These are phyloP conservation scores for Branchellion lobata DNA, from an alignment of 2,888 invertebrate genomes.

Conservation along the genomic window DNA sequence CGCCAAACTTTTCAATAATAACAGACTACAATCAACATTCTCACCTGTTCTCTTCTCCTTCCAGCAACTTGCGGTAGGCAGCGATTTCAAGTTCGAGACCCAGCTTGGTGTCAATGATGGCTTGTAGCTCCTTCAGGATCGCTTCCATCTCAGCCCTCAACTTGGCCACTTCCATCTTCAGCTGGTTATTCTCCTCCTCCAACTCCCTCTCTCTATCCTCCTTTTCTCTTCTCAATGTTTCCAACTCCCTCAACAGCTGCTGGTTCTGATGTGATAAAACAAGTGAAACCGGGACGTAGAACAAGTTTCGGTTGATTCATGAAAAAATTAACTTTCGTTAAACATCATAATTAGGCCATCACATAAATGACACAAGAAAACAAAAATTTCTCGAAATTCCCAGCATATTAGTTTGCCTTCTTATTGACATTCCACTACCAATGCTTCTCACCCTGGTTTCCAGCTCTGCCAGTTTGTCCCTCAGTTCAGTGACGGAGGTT, in stretches of 20 bases:
- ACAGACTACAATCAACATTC: background rate
- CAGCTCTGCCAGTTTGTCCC: slow-evolving; percentile 63
- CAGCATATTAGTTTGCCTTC: too few relatives aligned
- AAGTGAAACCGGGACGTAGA: background rate
- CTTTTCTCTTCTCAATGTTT: slow-evolving; percentile 30
- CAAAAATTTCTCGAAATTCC: too few relatives aligned
- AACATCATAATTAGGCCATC: too few relatives aligned
- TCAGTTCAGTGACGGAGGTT: slow-evolving; percentile 62
- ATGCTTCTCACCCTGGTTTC: slow-evolving; percentile 62
- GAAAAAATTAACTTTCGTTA: too few relatives aligned
- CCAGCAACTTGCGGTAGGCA: slow-evolving; percentile 14
- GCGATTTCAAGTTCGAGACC: slow-evolving; percentile 28
- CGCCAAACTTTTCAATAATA: background rate
- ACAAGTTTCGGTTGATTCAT: background rate
- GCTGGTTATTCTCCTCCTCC: slow-evolving; percentile 44
- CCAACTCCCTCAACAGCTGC: slow-evolving; percentile 34
- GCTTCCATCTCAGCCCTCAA: slow-evolving; percentile 46
- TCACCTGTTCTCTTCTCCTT: slow-evolving; percentile 40
- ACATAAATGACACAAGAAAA: too few relatives aligned
- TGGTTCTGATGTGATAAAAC: slow-evolving; percentile 33
- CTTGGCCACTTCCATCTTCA: slow-evolving; percentile 41
- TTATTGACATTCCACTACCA: too few relatives aligned
- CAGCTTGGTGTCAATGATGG: slow-evolving; percentile 22
- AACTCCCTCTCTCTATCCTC: slow-evolving; percentile 43
- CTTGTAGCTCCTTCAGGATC: slow-evolving; percentile 42